Conservation (phyloP, 2,888 invertebrate species). For the Tortricodes alternella region DNA sequence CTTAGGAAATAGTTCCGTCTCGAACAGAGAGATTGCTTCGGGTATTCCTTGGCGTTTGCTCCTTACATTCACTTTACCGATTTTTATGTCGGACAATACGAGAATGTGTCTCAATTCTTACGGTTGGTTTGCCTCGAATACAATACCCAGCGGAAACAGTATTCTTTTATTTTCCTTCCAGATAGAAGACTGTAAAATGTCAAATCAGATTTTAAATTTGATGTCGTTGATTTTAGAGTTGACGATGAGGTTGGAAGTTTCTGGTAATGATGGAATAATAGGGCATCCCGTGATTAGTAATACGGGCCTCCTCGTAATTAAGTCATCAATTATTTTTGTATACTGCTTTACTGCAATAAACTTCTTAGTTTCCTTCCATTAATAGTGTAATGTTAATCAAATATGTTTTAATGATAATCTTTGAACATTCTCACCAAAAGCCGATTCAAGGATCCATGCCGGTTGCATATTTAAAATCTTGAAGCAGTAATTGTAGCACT, state of each 20-base stretch:
- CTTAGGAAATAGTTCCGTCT: conserved; percentile 42
- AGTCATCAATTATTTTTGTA: no score
- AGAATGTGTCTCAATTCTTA: conserved; percentile 3
- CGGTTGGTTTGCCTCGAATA: not conserved
- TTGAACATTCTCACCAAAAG: not conserved
- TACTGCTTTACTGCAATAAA: no score
- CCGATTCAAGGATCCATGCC: not conserved
- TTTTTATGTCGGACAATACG: conserved; percentile 12
- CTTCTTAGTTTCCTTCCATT: no score
- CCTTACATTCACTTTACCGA: conserved; percentile 25
- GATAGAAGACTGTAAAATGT: not conserved
- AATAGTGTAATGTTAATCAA: no score
- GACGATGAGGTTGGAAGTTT: no score
- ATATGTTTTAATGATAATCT: not conserved
- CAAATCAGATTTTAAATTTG: not conserved
- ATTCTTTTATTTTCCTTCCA: not conserved
- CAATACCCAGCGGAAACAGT: not conserved
- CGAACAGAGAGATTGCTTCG: conserved; percentile 38
- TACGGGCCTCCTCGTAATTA: not conserved
- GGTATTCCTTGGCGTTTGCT: conserved; percentile 20
- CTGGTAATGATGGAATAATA: no score
- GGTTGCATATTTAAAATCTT: not conserved
- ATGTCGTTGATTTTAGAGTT: no score
- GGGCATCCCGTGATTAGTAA: no score
- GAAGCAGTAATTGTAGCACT: conserved; percentile 1